These are phyloP conservation scores for Austrolebias charrua DNA, from an alignment of 2,797 vertebrate genomes.

Conservation along the genomic window DNA sequence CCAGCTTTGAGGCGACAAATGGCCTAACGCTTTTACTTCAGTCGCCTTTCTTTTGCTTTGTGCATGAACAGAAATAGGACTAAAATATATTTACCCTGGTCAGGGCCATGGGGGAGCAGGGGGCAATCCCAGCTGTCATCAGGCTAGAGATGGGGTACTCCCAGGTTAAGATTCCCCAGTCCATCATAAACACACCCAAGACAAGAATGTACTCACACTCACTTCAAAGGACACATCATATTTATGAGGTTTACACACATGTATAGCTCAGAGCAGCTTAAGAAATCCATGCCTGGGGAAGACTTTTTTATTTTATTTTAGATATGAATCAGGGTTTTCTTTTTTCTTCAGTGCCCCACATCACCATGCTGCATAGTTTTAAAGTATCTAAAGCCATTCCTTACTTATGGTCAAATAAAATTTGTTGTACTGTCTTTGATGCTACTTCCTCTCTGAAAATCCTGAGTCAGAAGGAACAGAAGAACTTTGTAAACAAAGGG, in stretches of 20 bases:
- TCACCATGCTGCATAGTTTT: background rate
- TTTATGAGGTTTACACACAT: background rate
- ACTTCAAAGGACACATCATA: background rate
- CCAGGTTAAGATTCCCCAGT: background rate
- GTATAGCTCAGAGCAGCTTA: background rate
- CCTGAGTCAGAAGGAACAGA: slow-evolving; percentile 28
- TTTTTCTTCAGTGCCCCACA: background rate
- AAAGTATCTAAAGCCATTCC: background rate
- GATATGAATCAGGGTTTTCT: background rate
- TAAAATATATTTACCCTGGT: background rate
- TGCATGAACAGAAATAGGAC: too few relatives aligned
- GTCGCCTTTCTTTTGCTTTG: too few relatives aligned
- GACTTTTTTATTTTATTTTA: background rate
- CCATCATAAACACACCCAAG: background rate
- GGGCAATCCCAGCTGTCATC: background rate
- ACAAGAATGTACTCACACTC: background rate
- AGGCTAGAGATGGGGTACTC: background rate
- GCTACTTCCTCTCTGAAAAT: slow-evolving; percentile 21
- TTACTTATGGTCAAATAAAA: slow-evolving; percentile 28
- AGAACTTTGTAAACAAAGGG: slow-evolving; percentile 37
- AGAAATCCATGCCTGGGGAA: background rate
- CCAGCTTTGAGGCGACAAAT: too few relatives aligned
- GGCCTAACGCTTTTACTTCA: too few relatives aligned
- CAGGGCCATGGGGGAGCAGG: background rate
- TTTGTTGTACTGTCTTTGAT: slow-evolving; percentile 6